These are phyloP conservation scores for Takifugu flavidus DNA, from an alignment of 2,113 vertebrate genomes.

Conservation along the genomic window DNA sequence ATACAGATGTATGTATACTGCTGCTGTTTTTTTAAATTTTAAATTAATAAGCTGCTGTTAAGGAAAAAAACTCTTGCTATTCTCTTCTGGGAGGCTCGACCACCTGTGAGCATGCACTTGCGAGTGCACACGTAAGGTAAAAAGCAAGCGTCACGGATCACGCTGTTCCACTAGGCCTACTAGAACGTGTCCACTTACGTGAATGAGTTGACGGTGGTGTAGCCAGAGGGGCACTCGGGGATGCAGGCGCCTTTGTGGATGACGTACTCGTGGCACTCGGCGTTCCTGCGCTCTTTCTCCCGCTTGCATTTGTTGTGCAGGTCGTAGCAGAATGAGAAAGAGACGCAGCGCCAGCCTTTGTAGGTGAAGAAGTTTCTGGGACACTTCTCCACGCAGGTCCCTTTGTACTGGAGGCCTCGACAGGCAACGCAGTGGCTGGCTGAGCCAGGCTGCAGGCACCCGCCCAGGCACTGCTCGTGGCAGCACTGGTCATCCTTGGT, in stretches of 20 bases:
- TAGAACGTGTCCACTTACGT: slow-evolving; percentile 78
- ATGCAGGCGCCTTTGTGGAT: slow-evolving; percentile 88
- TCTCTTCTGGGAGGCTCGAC: no score
- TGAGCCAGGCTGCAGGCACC: slow-evolving; percentile 79
- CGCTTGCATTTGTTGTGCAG: slow-evolving; percentile 83
- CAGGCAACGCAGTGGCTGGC: slow-evolving; percentile 85
- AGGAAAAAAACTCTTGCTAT: no score
- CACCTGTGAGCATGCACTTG: background rate
- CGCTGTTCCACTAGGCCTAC: slow-evolving; percentile 3
- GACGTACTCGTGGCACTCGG: slow-evolving; percentile 82
- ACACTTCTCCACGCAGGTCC: slow-evolving; percentile 82
- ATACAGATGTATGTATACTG: no score
- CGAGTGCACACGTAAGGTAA: background rate
- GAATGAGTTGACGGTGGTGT: slow-evolving; percentile 87
- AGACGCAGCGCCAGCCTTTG: slow-evolving; percentile 91
- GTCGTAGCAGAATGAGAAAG: slow-evolving; percentile 85
- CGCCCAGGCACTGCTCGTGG: slow-evolving; percentile 88
- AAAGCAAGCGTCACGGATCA: slow-evolving; percentile 12
- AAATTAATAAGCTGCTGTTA: no score
- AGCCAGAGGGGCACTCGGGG: slow-evolving; percentile 90
- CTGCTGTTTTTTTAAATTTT: no score
- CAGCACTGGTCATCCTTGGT: slow-evolving; percentile 83
- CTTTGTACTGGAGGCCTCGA: slow-evolving; percentile 79
- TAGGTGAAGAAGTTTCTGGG: slow-evolving; percentile 81
- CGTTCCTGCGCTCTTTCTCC: slow-evolving; percentile 66